Evolutionary conservation across 2,888 invertebrate genomes (phyloP).

Genomic region (Drosophila heteroneura): DNA sequence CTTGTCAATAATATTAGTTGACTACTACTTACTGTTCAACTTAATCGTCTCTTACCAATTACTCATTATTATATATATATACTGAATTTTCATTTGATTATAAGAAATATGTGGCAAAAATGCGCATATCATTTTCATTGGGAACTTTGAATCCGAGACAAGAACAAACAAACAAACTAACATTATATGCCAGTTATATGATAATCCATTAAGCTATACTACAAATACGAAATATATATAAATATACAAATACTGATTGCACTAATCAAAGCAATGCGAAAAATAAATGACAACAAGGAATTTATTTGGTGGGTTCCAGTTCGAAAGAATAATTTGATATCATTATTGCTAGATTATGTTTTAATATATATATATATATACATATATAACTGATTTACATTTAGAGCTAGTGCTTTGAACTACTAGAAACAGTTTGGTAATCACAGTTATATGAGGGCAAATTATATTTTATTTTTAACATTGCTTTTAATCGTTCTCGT

Average conservation of each 20-base stretch:
- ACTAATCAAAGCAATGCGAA: not conserved
- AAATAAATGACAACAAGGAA: not conserved
- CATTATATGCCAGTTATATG: slow-evolving; percentile 13
- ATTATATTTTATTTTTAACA: not conserved
- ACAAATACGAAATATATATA: slow-evolving; percentile 3
- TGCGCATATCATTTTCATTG: not conserved
- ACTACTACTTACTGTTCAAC: not conserved
- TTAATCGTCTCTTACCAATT: slow-evolving; percentile 6
- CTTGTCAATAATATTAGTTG: not conserved
- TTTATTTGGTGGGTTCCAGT: not conserved
- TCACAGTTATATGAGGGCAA: not conserved
- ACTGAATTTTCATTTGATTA: not conserved
- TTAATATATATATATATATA: not conserved
- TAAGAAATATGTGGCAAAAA: slow-evolving; percentile 4
- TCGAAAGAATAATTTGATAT: not conserved
- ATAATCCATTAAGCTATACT: slow-evolving; percentile 26
- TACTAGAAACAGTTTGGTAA: not conserved
- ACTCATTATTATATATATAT: slow-evolving; percentile 9
- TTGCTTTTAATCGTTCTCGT: not conserved
- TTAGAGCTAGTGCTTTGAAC: not conserved
- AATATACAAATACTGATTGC: not conserved
- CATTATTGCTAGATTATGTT: not conserved
- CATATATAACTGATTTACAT: not conserved
- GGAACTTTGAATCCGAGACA: slow-evolving; percentile 3
- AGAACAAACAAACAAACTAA: slow-evolving; percentile 2